Evolutionary conservation across 2,888 invertebrate genomes (phyloP), one percentile per base, ranked within the genome.

Genomic region (Phaonia tiefii): DNA sequence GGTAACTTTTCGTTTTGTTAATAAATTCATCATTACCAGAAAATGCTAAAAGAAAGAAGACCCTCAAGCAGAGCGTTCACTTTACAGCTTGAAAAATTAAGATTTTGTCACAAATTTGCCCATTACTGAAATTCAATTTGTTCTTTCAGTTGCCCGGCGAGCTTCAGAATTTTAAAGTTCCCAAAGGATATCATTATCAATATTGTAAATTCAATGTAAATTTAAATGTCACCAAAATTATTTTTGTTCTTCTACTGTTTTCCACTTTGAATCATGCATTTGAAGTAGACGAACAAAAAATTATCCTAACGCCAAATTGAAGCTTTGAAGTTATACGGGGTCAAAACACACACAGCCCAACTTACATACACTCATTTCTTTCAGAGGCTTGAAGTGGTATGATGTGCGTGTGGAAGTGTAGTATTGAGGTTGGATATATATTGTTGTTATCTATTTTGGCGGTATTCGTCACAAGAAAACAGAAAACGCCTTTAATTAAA

Each of bases 171-270:
- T 15, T n/a, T 60, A 39, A 11, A 17, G 60, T 60, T 20, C 10
- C 37, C 39, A 69, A 69, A 69, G 67, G 67, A 69, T 54, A 51
- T 60, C 60, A 60, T 26, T 65, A n/a, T n/a, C n/a, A n/a, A n/a
- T n/a, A 58, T 39, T 39, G 26, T 17, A 51, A 42, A 39, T 73
- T 65, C 54, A 65, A 42, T 65, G 63, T 65, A 17, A 65, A 73
- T 73, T 51, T 65, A 42, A 65, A 73, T 73, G 63, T 73, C 63
- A 73, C 42, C 51, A 63, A 39, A 65, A 72, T 63, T 72, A 39
- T 63, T 26, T 25, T 25, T 25, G 39, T 73, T 63, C 31, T 11
- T 58, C 37, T 13, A 25, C 20, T 49, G 5, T 49, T n/a, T 20
- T 25, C n/a, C 31, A 8, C n/a, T 10, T 15, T 17, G 58, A 37